Evolutionary conservation across 92 coral and sea anemone genomes (phyloP).

Genomic region (Parazoanthus atlanticus): DNA sequence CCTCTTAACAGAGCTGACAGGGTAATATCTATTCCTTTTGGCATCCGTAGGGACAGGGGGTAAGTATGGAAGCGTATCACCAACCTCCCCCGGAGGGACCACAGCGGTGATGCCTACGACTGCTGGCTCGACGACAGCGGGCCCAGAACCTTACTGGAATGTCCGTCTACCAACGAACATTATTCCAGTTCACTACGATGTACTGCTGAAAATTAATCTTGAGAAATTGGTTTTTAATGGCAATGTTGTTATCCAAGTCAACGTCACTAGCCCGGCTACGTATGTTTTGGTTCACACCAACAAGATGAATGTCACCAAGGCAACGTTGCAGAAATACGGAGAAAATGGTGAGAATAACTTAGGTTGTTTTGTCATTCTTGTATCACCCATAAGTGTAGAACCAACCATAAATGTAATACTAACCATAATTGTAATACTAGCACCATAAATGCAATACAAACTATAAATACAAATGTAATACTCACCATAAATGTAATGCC

Average conservation of each 20-base stretch:
- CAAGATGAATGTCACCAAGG: slow-evolving; percentile 55
- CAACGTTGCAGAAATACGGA: slow-evolving; percentile 28
- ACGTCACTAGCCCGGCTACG: slow-evolving; percentile 47
- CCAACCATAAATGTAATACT: too few species aligned
- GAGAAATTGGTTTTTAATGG: slow-evolving; percentile 59
- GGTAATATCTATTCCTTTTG: not conserved
- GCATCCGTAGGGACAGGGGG: not conserved
- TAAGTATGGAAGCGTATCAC: not conserved
- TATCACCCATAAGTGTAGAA: too few species aligned
- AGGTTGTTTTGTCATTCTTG: not conserved
- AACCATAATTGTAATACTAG: too few species aligned
- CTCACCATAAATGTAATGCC: too few species aligned
- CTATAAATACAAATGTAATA: too few species aligned
- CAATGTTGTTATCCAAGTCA: slow-evolving; percentile 53
- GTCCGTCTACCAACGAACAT: slow-evolving; percentile 70
- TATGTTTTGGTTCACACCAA: slow-evolving; percentile 73
- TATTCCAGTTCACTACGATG: slow-evolving; percentile 67
- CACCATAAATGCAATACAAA: too few species aligned
- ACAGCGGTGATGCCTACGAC: slow-evolving; percentile 76
- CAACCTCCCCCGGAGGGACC: slow-evolving; percentile 90
- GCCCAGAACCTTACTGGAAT: slow-evolving; percentile 69
- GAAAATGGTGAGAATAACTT: slow-evolving; percentile 46
- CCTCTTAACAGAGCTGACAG: not conserved
- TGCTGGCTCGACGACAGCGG: slow-evolving; percentile 42
- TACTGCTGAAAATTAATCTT: slow-evolving; percentile 54